phyloP scores from a whole-genome alignment of 2,797 vertebrate species.

The Holocentrus rufus region DNA sequence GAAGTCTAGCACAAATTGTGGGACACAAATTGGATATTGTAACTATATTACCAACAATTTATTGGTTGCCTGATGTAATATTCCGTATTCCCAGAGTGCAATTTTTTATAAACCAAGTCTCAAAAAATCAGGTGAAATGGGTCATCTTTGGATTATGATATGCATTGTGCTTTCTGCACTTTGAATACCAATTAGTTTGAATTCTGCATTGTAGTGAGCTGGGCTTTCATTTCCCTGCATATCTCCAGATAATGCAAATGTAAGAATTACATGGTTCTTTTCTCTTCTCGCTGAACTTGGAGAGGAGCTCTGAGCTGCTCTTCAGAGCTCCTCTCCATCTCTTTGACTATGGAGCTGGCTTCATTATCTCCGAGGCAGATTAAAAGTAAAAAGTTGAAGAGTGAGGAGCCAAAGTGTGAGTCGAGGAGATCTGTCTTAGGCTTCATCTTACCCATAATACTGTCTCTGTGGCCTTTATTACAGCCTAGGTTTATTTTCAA shows the following conservation, averaged over 20 bases:
- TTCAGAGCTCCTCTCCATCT: constrained; percentile 56
- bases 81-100: background rate
- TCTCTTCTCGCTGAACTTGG: constrained; percentile 39
- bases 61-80: constrained; percentile 1
- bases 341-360: constrained; percentile 51
- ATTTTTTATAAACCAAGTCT: constrained; percentile 29
- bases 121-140: constrained; percentile 48
- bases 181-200: constrained; percentile 59
- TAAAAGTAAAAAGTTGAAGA: constrained; percentile 70
- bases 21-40: background rate
- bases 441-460: constrained; percentile 49
- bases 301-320: constrained; percentile 36
- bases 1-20: background rate
- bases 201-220: constrained; percentile 44
- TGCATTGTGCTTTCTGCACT: constrained; percentile 44
- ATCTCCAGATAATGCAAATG: constrained; percentile 66
- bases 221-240: constrained; percentile 50
- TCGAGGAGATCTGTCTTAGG: constrained; percentile 52
- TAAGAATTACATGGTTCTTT: constrained; percentile 55
- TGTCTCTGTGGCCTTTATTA: constrained; percentile 66
- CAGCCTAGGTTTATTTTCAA: constrained; percentile 50
- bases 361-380: constrained; percentile 72
- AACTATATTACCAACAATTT: too few species aligned
- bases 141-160: constrained; percentile 51
- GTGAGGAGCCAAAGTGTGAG: constrained; percentile 37